Conservation (phyloP, 2,888 invertebrate genomes). For the Microplitis manilae region DNA sequence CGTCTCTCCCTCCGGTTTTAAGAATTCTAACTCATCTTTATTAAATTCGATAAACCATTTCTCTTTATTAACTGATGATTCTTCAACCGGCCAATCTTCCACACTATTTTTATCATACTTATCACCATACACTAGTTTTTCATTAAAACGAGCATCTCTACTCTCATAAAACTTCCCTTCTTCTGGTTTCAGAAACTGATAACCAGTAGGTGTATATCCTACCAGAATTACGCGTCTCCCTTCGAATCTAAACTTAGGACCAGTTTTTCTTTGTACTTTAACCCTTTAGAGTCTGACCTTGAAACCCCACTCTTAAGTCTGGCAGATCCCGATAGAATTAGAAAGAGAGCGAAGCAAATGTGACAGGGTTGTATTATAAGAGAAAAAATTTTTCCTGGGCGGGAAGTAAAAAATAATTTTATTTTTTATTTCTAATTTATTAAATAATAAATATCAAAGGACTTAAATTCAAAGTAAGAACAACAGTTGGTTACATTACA, state of each 20-base stretch:
- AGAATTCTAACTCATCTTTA: slow-evolving; percentile 7
- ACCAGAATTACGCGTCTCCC: slow-evolving; percentile 43
- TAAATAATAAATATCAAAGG: too few species aligned
- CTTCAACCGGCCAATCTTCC: slow-evolving; percentile 29
- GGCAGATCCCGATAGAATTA: too few species aligned
- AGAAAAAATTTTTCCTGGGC: too few species aligned
- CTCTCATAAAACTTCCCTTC: slow-evolving; percentile 45
- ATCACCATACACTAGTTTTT: slow-evolving; percentile 50
- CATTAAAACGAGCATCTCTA: slow-evolving; percentile 49
- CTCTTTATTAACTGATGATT: slow-evolving; percentile 32
- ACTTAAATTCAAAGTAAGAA: too few species aligned
- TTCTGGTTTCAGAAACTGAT: slow-evolving; percentile 43
- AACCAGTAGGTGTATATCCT: slow-evolving; percentile 48
- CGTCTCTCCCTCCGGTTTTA: slow-evolving; percentile 43
- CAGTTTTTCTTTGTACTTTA: slow-evolving; percentile 43
- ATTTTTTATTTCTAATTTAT: too few species aligned
- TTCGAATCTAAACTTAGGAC: slow-evolving; percentile 42
- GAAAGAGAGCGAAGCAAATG: too few species aligned
- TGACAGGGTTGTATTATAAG: too few species aligned
- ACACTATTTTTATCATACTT: slow-evolving; percentile 38
- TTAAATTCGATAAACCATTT: slow-evolving; percentile 26
- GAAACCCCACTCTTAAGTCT: too few species aligned
- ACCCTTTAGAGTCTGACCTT: too few species aligned
- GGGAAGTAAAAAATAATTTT: too few species aligned
- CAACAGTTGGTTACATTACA: too few species aligned